Evolutionary conservation across 2,888 invertebrate genomes (phyloP), one percentile per base, ranked within the genome.

Genomic region (Nezara viridula): DNA sequence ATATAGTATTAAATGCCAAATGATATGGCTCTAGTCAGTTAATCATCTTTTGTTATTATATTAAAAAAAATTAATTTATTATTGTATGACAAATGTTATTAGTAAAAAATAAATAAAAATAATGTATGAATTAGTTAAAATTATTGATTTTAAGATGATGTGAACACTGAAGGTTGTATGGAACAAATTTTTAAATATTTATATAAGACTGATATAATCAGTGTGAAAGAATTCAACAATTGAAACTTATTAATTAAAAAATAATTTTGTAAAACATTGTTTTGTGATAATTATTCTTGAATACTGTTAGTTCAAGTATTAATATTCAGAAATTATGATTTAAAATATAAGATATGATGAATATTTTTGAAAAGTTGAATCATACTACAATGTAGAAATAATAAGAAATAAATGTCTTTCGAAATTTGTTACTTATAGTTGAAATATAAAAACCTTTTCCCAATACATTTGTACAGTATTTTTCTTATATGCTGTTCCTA

Each of bases 21-120:
- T 47, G 44, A 81, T 47, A 81, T 81, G 81, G 81, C 81, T 81
- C 81, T 81, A 81, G 81, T 81, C 81, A 81, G 81, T 81, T 81
- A 24, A 44, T 81, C 44, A 81, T 81, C 40, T 81, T 81, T 81
- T 81, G 44, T 81, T 44, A 2, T 81, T 47, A 44, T 81, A 14
- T 81, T 27, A 40, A 81, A 73, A 73, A 73, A 73, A 73, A 37
- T 6, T 6, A 27, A 73, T 1, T 73, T 27, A 40, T 16, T 77
- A 77, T 32, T 73, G 16, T 24, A 60, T 37, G 16, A 19, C 66
- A 19, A 37, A 81, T 44, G n/a, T 2, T 81, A 81, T 81, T 40
- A 44, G 44, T 81, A 77, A 77, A 19, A 37, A 37, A n/a, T 81
- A 40, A 12, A 12, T 44, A 14, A 81, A 81, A 81, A n/a, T 44